Percentiles rank a stretch among this genome's conserved stretches.
phyloP scores from a whole-genome alignment of 2,113 vertebrate species.

The Lethenteron camtschaticum region DNA sequence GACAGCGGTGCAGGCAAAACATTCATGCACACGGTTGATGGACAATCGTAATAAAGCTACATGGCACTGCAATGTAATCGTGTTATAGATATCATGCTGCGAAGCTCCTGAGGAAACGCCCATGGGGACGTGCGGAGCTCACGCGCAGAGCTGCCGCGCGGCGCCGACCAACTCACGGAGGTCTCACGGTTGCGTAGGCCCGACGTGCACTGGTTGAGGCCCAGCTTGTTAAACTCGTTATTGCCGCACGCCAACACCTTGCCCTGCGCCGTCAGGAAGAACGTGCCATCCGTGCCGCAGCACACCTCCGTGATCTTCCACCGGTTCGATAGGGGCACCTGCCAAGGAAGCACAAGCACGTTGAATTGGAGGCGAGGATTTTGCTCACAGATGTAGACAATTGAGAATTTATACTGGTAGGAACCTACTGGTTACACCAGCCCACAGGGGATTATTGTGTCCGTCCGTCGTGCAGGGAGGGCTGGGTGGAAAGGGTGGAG shows the following conservation, averaged over 20 bases:
- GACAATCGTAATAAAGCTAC: too few relatives aligned
- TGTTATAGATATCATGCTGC: too few relatives aligned
- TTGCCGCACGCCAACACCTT: slow-evolving; percentile 87
- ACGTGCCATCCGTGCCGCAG: slow-evolving; percentile 72
- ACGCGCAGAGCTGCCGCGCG: too few relatives aligned
- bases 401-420: background rate
- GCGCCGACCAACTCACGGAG: background rate
- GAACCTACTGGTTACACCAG: too few relatives aligned
- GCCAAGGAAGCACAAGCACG: slow-evolving; percentile 5
- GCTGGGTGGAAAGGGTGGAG: too few relatives aligned
- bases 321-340: slow-evolving; percentile 69
- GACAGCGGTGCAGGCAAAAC: too few relatives aligned
- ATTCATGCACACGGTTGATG: too few relatives aligned
- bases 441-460: too few relatives aligned
- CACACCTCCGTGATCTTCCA: slow-evolving; percentile 57
- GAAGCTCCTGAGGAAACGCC: too few relatives aligned
- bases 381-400: background rate
- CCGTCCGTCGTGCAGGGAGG: too few relatives aligned
- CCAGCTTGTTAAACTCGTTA: slow-evolving; percentile 87
- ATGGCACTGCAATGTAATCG: too few relatives aligned
- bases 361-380: background rate
- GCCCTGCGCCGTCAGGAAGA: slow-evolving; percentile 68
- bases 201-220: slow-evolving; percentile 72
- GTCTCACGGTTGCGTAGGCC: slow-evolving; percentile 48
- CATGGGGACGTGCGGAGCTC: too few relatives aligned